phyloP scores from a whole-genome alignment of 2,113 vertebrate genomes.

The Formicarius rufipectus region DNA sequence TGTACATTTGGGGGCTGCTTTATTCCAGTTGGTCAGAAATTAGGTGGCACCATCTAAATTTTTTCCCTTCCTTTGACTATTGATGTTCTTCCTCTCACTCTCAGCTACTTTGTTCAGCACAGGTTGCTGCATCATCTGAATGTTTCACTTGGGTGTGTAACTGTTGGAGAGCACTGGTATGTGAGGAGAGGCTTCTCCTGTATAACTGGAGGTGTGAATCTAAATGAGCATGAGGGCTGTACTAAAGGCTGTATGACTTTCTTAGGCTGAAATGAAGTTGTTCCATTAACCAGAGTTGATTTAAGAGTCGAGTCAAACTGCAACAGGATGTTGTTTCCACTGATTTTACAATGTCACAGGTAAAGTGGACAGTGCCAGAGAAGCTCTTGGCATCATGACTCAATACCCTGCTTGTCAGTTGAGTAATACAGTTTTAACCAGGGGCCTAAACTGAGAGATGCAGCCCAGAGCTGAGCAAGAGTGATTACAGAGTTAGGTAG shows the following conservation, averaged over 20 bases:
- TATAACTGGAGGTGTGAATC: not conserved
- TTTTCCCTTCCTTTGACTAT: not conserved
- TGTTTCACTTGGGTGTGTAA: not conserved
- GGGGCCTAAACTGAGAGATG: not conserved
- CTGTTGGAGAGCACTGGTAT: not conserved
- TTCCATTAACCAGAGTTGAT: not conserved
- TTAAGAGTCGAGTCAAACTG: not conserved
- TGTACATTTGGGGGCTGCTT: not conserved
- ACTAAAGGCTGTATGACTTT: not conserved
- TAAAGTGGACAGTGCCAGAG: not conserved
- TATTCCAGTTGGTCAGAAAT: not conserved
- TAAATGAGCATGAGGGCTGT: not conserved
- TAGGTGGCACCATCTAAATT: not conserved
- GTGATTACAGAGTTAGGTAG: not conserved
- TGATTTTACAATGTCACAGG: not conserved
- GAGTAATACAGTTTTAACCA: not conserved
- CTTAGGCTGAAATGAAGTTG: not conserved
- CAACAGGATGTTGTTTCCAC: not conserved
- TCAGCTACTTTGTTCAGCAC: not conserved
- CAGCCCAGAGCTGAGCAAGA: not conserved
- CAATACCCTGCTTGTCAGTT: not conserved
- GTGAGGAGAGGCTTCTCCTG: not conserved
- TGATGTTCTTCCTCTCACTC: not conserved
- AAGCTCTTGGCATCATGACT: not conserved
- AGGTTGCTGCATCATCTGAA: not conserved